Evolutionary conservation across 2,888 invertebrate genomes (phyloP), one percentile per base, ranked within the genome.

Genomic region (Ochropleura plecta): DNA sequence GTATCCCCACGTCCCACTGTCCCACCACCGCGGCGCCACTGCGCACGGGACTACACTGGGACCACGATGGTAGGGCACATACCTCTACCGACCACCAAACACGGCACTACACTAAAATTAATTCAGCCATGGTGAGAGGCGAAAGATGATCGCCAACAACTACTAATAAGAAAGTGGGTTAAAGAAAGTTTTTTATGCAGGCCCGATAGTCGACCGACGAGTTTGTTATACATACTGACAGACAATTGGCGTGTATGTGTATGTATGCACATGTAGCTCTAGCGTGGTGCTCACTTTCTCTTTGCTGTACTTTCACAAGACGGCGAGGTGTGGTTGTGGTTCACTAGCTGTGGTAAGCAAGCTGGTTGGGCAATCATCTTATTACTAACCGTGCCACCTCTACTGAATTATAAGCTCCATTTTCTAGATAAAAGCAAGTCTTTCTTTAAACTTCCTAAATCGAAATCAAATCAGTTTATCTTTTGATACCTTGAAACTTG

Each of bases 101-200:
- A 92, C 93, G 86, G 88, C 92, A 93, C 93, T 90, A 92, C 94
- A 95, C 95, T 95, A 94, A 93, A 92, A 92, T 92, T 91, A 91
- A 92, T 90, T 91, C 92, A 90, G 83, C 90, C 83, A 86, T 88
- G 88, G 94, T 92, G 94, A 95, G 95, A 94, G 94, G 95, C 94
- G 92, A 94, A 92, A 94, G 95, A 95, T 94, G 93, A 91, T 93
- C 92, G 92, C 90, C 89, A 90, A 91, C 88, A 76, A 85, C 87
- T 88, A 88, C 92, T 89, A 90, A 90, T 91, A 94, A 93, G 96
- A 96, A 96, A 96, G 96, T 96, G 93, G 96, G 96, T 95, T 96
- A 95, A 96, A 96, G 96, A 96, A 96, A 96, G 96, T 96, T 96
- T 95, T 94, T 94, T 93, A 91, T 92, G 93, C 93, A 88, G 90